Conservation (phyloP, 1,140 invertebrate genomes). For the Saccostrea echinata region DNA sequence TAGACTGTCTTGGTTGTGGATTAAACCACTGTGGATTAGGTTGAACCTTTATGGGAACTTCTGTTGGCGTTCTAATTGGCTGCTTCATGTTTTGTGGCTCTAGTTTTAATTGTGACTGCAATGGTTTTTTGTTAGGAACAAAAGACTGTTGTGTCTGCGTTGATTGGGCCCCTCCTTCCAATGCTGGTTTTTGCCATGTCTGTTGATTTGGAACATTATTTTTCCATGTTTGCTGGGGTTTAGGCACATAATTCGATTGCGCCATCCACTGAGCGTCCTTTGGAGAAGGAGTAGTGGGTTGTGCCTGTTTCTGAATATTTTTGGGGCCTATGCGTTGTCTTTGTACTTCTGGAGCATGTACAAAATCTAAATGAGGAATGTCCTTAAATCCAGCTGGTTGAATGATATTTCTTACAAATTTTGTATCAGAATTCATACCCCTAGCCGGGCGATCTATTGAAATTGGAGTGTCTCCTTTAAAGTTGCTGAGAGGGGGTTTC, state of each 20-base stretch:
- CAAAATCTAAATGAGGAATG: constrained; percentile 7
- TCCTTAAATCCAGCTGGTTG: constrained; percentile 3
- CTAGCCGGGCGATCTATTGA: neutral
- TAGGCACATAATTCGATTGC: neutral
- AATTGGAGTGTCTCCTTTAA: neutral
- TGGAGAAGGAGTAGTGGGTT: neutral
- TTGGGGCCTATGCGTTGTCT: neutral
- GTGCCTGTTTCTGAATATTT: neutral
- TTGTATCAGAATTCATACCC: neutral
- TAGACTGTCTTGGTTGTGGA: neutral
- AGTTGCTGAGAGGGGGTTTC: neutral
- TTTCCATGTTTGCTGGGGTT: neutral
- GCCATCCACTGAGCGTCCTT: neutral
- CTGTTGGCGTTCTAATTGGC: neutral
- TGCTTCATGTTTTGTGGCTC: neutral
- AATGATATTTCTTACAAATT: neutral
- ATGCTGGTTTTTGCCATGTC: neutral
- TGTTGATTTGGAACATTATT: neutral
- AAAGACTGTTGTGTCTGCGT: neutral
- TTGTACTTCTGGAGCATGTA: constrained; percentile 9
- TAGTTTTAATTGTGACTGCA: neutral
- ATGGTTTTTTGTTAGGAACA: neutral
- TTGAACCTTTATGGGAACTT: neutral
- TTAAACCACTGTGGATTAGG: constrained; percentile 7
- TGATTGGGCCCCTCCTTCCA: neutral